These are phyloP conservation scores for Aphelocoma coerulescens DNA, from an alignment of 2,113 vertebrate species.

Conservation along the genomic window DNA sequence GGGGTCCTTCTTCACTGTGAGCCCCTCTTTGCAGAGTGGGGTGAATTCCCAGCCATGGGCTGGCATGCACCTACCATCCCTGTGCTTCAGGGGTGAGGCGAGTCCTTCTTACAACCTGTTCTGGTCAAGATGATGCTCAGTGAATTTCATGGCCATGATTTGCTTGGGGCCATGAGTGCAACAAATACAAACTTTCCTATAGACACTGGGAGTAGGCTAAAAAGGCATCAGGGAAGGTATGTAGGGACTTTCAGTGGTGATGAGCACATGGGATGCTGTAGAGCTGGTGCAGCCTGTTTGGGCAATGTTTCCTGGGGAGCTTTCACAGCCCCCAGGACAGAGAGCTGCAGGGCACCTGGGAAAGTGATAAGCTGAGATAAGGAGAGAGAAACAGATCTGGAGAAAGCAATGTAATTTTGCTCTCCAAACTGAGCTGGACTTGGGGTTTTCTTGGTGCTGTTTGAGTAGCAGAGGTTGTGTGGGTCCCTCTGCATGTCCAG, in stretches of 20 bases:
- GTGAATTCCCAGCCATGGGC: not conserved
- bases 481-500: not conserved
- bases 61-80: not conserved
- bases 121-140: not conserved
- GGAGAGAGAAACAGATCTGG: not conserved
- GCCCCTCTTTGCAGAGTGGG: not conserved
- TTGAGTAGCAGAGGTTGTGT: not conserved
- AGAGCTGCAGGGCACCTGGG: not conserved
- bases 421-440: not conserved
- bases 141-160: not conserved
- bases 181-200: not conserved
- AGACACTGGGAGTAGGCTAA: not conserved
- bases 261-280: not conserved
- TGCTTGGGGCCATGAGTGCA: not conserved
- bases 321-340: not conserved
- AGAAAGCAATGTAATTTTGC: not conserved
- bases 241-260: not conserved
- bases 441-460: not conserved
- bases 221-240: not conserved
- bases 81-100: not conserved
- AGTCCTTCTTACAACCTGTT: not conserved
- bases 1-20: not conserved
- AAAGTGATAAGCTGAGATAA: not conserved
- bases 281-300: not conserved
- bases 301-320: not conserved